These are phyloP conservation scores for Nasonia vitripennis DNA, from an alignment of 1,140 invertebrate species.

Conservation along the genomic window DNA sequence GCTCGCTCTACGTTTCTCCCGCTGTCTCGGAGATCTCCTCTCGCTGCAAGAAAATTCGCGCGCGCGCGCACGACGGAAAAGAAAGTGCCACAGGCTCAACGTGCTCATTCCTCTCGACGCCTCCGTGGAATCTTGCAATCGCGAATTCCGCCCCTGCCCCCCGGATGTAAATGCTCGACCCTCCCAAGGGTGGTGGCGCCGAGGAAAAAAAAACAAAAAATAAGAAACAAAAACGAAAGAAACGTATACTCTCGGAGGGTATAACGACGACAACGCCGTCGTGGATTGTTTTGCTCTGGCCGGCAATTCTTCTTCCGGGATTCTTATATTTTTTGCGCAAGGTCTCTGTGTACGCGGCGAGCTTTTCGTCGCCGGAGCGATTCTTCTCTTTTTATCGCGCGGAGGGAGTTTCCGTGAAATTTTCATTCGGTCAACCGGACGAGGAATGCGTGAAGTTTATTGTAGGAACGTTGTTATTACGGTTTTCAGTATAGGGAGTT, in stretches of 20 bases:
- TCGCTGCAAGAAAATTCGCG: background rate
- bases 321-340: slow-evolving; percentile 33
- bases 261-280: slow-evolving; percentile 55
- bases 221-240: background rate
- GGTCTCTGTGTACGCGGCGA: background rate
- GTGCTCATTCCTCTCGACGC: slow-evolving; percentile 53
- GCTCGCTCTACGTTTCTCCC: background rate
- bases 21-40: background rate
- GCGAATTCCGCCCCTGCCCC: slow-evolving; percentile 60
- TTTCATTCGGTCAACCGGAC: too few relatives aligned
- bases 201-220: slow-evolving; percentile 1
- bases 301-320: slow-evolving; percentile 45
- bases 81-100: slow-evolving; percentile 53
- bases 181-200: background rate
- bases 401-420: background rate
- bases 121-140: slow-evolving; percentile 67
- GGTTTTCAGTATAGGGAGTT: too few relatives aligned
- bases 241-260: slow-evolving; percentile 1
- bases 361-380: background rate
- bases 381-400: slow-evolving; percentile 7
- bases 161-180: slow-evolving; percentile 64
- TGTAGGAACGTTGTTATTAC: too few relatives aligned
- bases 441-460: too few relatives aligned
- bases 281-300: slow-evolving; percentile 65
- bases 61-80: slow-evolving; percentile 23